Conservation (phyloP, 2,888 invertebrate genomes). For the Synergus gifuensis region DNA sequence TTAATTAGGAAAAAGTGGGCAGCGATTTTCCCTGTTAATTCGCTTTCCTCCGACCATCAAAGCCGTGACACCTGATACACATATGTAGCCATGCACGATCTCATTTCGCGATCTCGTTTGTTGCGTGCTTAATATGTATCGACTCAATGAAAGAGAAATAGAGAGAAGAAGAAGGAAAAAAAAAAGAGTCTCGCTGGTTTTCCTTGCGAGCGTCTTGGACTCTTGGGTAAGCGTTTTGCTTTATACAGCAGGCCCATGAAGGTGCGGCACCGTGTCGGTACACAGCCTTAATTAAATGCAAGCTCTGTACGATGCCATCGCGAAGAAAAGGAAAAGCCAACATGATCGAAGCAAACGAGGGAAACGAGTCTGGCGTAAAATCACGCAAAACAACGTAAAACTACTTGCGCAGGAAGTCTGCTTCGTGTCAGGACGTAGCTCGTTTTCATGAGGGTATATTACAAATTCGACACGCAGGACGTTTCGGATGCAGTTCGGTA, state of each 20-base stretch:
- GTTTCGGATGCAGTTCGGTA: background rate
- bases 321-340: slow-evolving; percentile 64
- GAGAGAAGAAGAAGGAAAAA: slow-evolving; percentile 19
- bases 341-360: slow-evolving; percentile 60
- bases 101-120: slow-evolving; percentile 13
- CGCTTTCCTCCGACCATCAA: slow-evolving; percentile 54
- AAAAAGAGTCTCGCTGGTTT: slow-evolving; percentile 4
- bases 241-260: slow-evolving; percentile 32
- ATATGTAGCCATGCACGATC: slow-evolving; percentile 55
- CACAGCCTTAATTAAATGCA: slow-evolving; percentile 65
- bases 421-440: slow-evolving; percentile 62
- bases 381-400: slow-evolving; percentile 45
- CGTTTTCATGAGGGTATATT: background rate
- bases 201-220: slow-evolving; percentile 50
- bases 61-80: slow-evolving; percentile 59
- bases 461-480: background rate
- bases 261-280: slow-evolving; percentile 57
- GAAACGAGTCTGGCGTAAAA: slow-evolving; percentile 42
- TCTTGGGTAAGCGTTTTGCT: slow-evolving; percentile 51
- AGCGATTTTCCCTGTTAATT: slow-evolving; percentile 55
- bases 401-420: slow-evolving; percentile 64
- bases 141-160: slow-evolving; percentile 53
- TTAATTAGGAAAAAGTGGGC: slow-evolving; percentile 36
- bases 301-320: slow-evolving; percentile 65
- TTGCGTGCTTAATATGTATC: slow-evolving; percentile 54